phyloP scores from a whole-genome alignment of 2,888 invertebrate genomes.

The Eucera pruinosa region DNA sequence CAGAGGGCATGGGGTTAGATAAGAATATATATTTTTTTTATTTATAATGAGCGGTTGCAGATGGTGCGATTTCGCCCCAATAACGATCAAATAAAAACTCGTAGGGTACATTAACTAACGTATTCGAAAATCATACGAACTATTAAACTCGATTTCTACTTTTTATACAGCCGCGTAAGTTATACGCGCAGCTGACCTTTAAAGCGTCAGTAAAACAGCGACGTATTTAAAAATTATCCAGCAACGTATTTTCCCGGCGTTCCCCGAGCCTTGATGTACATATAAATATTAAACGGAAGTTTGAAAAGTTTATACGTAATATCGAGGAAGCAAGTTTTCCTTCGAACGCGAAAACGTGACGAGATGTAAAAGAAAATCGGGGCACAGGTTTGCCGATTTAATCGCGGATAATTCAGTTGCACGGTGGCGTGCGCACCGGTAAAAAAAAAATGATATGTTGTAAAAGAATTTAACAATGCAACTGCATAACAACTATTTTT shows the following conservation, averaged over 20 bases:
- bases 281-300: not conserved
- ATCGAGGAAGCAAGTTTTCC: not conserved
- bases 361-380: no score
- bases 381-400: no score
- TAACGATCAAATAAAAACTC: not conserved
- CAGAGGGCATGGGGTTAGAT: slow-evolving; percentile 74
- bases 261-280: no score
- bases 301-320: slow-evolving; percentile 1
- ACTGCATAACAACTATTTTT: slow-evolving; percentile 28
- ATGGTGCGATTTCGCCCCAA: slow-evolving; percentile 7
- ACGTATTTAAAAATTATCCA: not conserved
- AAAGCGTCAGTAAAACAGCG: not conserved
- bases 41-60: slow-evolving; percentile 45
- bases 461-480: slow-evolving; percentile 17
- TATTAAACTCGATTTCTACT: not conserved
- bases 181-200: slow-evolving; percentile 3
- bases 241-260: not conserved
- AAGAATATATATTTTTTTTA: slow-evolving; percentile 64
- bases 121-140: not conserved
- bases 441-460: not conserved
- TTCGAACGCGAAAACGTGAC: no score
- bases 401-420: no score
- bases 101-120: not conserved
- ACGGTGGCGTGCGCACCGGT: no score
- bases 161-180: slow-evolving; percentile 9